Evolutionary conservation across 2,113 vertebrate species (phyloP).

Genomic region (Excalfactoria chinensis): DNA sequence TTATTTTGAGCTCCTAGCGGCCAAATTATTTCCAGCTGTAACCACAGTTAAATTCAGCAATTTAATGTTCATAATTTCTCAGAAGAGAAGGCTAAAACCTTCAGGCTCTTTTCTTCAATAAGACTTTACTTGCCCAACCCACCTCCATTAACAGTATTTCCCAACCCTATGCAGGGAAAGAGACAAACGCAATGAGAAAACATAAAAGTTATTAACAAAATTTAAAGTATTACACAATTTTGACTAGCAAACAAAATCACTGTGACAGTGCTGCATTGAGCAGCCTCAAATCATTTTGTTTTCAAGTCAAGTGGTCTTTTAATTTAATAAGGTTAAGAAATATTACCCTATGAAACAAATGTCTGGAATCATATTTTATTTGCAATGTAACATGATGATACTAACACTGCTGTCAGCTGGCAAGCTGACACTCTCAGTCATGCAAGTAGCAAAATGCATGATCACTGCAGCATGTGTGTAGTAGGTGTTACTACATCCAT

Average conservation of each 20-base stretch:
- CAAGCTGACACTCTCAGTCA: conserved; percentile 24
- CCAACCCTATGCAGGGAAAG: not conserved
- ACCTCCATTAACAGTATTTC: not conserved
- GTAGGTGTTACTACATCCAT: not conserved
- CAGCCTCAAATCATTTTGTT: not conserved
- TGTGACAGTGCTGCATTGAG: not conserved
- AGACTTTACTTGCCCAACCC: not conserved
- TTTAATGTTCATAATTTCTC: not conserved
- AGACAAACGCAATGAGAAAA: not conserved
- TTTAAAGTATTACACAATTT: not conserved
- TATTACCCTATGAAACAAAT: not conserved
- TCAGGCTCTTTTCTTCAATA: not conserved
- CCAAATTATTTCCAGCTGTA: not conserved
- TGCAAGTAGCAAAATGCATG: not conserved
- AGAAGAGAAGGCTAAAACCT: conserved; percentile 7
- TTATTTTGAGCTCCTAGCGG: conserved; percentile 10
- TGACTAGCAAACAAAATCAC: not conserved
- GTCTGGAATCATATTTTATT: not conserved
- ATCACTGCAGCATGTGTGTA: not conserved
- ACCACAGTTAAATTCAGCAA: not conserved
- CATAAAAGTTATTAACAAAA: not conserved
- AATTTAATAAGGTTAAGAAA: conserved; percentile 20
- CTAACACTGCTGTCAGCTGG: conserved; percentile 18
- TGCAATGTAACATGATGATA: conserved; percentile 1
- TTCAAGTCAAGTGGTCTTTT: not conserved